Evolutionary conservation across 2,113 vertebrate genomes (phyloP).

Genomic region (Charadrius vociferus): DNA sequence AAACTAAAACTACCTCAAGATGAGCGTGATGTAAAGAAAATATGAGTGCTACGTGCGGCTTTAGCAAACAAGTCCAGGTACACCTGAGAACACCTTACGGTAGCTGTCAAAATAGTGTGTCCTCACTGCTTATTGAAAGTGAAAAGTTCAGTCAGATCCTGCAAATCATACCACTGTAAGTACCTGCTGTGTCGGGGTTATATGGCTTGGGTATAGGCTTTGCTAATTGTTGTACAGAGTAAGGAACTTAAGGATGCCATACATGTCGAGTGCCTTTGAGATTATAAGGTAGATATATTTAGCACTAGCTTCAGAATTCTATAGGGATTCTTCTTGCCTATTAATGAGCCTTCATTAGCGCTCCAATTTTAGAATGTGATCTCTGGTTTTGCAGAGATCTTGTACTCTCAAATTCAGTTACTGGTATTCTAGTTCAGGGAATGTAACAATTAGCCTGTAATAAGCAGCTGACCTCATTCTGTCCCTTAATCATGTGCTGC

Average conservation of each 20-base stretch:
- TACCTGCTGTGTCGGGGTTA: rapidly evolving
- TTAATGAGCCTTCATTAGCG: slow-evolving; percentile 24
- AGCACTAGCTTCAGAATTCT: neutral
- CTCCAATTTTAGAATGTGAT: slow-evolving; percentile 14
- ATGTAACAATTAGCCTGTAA: neutral
- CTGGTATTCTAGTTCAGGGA: neutral
- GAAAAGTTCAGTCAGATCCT: neutral
- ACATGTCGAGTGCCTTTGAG: rapidly evolving
- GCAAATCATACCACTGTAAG: neutral
- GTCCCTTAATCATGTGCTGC: neutral
- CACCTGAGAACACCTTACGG: neutral
- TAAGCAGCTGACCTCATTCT: slow-evolving; percentile 20
- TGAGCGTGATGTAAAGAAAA: neutral
- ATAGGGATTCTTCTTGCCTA: neutral
- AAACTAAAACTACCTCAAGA: neutral
- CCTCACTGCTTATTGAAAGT: neutral
- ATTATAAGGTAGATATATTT: neutral
- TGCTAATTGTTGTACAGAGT: neutral
- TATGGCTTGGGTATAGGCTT: rapidly evolving
- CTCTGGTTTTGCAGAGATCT: neutral
- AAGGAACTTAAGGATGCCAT: neutral
- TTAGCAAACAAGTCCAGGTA: neutral
- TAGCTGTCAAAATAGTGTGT: neutral
- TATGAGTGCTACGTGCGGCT: rapidly evolving
- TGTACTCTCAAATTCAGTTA: neutral